Evolutionary conservation across 2,888 invertebrate species (phyloP), one percentile per base, ranked within the genome.

Genomic region (Linnaemya vulpina): DNA sequence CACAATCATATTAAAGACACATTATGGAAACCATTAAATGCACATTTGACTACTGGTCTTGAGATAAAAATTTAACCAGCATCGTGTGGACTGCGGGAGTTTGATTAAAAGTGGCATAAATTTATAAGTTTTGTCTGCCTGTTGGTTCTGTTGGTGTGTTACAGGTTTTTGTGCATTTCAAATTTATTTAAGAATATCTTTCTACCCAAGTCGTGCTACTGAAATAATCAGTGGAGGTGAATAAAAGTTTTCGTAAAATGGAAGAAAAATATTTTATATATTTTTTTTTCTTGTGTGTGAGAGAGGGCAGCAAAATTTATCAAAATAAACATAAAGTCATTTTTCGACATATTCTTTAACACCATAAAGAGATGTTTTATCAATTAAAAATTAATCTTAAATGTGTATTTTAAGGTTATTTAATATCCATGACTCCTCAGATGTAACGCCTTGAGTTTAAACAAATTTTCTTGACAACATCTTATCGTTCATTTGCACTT

Each of bases 41-140:
- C 87, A 89, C 89, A 90, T 90, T 90, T 90, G 90, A 91, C 90
- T 91, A 91, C 90, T 87, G 91, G 90, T 90, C 90, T 91, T 91
- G 86, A 89, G 68, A 87, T 68, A 73, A 30, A 55, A 62, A 38
- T 9, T 30, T 20, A 46, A 30, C 30, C 30, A 2, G 30, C 20
- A 25, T 17, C n/a, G n/a, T 58, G 40, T 58, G 62, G 60, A 46
- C 63, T 75, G 25, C 60, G 65, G n/a, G 53, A 43, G 53, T 49
- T 25, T 65, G 25, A 65, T 73, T 25, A 67, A 73, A 73, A 38
- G 13, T 17, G 53, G 49, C 74, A 75, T 53, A 55, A 15, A 68
- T 68, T 46, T 51, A 65, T 13, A 22, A 22, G 35, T 63, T 43
- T 46, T 40, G 40, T 40, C 10, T 62, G 40, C 3, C 7, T 58